These are phyloP conservation scores for Notocelia uddmanniana DNA, from an alignment of 2,888 invertebrate genomes.

Conservation along the genomic window DNA sequence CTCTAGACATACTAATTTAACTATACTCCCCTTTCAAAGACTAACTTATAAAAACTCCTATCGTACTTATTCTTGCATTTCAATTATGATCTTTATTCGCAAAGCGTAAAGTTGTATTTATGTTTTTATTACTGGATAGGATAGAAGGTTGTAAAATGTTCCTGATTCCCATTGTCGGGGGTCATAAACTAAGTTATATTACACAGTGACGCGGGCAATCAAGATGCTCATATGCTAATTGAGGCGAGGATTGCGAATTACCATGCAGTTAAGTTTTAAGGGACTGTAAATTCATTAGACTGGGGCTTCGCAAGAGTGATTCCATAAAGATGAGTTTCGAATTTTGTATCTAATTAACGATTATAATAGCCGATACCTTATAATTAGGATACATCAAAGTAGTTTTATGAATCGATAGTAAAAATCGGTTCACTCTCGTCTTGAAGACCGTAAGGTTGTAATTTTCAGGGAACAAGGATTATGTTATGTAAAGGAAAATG, in stretches of 20 bases:
- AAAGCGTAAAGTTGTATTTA: not conserved
- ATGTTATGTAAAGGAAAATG: too few species aligned
- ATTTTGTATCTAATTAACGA: not conserved
- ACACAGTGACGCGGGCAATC: conserved; percentile 46
- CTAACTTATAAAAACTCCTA: not conserved
- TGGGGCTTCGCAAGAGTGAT: not conserved
- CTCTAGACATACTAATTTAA: conserved; percentile 31
- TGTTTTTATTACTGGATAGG: too few species aligned
- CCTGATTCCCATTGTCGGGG: conserved; percentile 53
- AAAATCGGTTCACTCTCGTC: too few species aligned
- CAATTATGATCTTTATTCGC: conserved; percentile 1
- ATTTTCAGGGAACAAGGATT: too few species aligned
- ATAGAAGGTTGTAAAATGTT: conserved; percentile 5
- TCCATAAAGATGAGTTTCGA: conserved; percentile 3
- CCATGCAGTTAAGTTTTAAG: conserved; percentile 42
- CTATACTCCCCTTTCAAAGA: conserved; percentile 17
- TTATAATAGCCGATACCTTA: not conserved
- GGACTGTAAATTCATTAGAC: conserved; percentile 42
- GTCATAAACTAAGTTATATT: conserved; percentile 61
- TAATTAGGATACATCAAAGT: too few species aligned
- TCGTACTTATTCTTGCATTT: not conserved
- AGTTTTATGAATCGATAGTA: too few species aligned
- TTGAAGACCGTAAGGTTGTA: too few species aligned
- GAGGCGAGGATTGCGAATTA: conserved; percentile 34
- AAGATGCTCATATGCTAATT: conserved; percentile 45